A percentile compares a stretch with the other conserved stretches of the same genome.
Conservation (phyloP, 2,888 invertebrate species). For the Lapara coniferarum region DNA sequence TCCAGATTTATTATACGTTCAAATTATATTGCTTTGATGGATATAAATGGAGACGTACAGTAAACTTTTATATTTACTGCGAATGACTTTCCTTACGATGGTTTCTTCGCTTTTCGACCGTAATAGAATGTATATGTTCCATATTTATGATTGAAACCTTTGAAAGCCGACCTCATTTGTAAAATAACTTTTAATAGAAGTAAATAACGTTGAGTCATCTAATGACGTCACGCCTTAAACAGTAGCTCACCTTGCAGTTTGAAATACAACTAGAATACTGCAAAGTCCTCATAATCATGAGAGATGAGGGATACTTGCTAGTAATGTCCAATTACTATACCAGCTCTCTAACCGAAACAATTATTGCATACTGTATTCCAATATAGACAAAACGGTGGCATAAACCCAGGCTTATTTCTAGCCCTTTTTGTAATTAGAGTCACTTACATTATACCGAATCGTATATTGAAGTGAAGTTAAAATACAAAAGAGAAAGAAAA, state of each 20-base stretch:
- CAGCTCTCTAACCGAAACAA: no score
- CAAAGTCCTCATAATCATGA: no score
- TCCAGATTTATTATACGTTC: slow-evolving; percentile 8
- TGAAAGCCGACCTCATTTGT: background rate
- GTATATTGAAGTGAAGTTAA: background rate
- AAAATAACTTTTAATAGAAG: background rate
- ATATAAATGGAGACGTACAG: background rate
- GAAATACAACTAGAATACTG: no score
- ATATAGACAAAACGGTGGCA: no score
- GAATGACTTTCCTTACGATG: slow-evolving; percentile 21
- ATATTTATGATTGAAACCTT: slow-evolving; percentile 18
- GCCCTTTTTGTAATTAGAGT: no score
- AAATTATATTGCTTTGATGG: slow-evolving; percentile 19
- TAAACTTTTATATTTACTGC: slow-evolving; percentile 20
- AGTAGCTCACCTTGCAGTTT: no score
- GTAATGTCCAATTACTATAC: no score
- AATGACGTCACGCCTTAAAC: no score
- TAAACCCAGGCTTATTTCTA: no score
- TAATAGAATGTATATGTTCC: slow-evolving; percentile 11
- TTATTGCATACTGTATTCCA: no score
- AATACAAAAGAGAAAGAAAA: slow-evolving; percentile 30
- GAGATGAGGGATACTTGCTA: no score
- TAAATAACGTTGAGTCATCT: no score
- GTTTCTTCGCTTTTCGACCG: slow-evolving; percentile 13
- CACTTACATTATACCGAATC: background rate